A percentile compares a stretch with the other conserved stretches of the same genome.
Evolutionary conservation across 2,113 vertebrate genomes (phyloP).

Genomic region (Catharus minimus): DNA sequence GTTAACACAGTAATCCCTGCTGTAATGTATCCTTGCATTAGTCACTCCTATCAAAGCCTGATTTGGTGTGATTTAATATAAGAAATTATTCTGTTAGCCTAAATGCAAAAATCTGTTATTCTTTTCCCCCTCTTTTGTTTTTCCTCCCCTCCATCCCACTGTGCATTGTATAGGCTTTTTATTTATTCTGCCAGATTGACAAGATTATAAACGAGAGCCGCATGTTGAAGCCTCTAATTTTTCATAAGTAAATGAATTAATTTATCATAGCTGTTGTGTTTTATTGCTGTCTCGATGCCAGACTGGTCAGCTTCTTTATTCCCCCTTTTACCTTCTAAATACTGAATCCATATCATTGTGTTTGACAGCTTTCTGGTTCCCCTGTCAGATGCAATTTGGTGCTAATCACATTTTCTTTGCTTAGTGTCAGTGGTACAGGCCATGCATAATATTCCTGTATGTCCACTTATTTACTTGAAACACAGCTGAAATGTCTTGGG

Average conservation of each 20-base stretch:
- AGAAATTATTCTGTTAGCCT: slow-evolving; percentile 67
- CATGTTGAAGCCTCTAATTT: slow-evolving; percentile 85
- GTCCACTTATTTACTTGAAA: slow-evolving; percentile 80
- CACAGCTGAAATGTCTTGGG: slow-evolving; percentile 80
- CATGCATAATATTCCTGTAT: slow-evolving; percentile 84
- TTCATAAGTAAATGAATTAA: slow-evolving; percentile 88
- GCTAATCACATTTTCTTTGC: slow-evolving; percentile 87
- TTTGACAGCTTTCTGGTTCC: slow-evolving; percentile 97
- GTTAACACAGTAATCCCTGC: neutral
- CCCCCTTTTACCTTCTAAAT: slow-evolving; percentile 77
- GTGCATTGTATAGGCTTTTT: slow-evolving; percentile 73
- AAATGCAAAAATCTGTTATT: slow-evolving; percentile 62
- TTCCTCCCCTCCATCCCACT: slow-evolving; percentile 18
- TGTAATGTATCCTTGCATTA: slow-evolving; percentile 10
- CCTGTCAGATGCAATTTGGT: slow-evolving; percentile 91
- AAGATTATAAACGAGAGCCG: slow-evolving; percentile 87
- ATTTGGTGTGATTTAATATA: neutral
- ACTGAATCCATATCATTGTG: slow-evolving; percentile 89
- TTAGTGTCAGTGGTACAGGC: slow-evolving; percentile 81
- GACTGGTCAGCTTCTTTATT: slow-evolving; percentile 77
- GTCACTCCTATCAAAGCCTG: slow-evolving; percentile 18
- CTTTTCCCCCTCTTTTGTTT: slow-evolving; percentile 16
- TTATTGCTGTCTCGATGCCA: slow-evolving; percentile 82
- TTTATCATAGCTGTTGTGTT: slow-evolving; percentile 82
- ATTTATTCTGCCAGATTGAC: slow-evolving; percentile 80